Conservation (phyloP, 1,140 invertebrate species). For the Ceratina calcarata region DNA sequence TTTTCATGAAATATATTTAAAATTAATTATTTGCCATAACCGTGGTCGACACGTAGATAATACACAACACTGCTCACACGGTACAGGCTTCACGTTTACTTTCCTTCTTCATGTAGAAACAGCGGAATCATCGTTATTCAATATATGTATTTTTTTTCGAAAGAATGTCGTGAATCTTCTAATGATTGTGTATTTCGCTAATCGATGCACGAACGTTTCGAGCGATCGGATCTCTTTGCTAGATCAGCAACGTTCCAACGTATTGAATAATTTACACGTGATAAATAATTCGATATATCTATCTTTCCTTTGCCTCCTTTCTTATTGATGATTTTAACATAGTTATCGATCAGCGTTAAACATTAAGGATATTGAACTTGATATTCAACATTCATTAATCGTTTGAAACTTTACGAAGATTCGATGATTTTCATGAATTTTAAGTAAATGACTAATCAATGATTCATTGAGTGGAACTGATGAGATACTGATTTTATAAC, state of each 20-base stretch:
- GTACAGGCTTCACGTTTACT: constrained; percentile 22
- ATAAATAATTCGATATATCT: constrained; percentile 26
- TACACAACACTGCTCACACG: constrained; percentile 41
- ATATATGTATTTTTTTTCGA: background rate
- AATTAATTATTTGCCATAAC: constrained; percentile 34
- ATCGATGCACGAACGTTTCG: constrained; percentile 11
- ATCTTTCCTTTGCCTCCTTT: background rate
- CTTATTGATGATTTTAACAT: background rate
- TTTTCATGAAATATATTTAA: constrained; percentile 46
- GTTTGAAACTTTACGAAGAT: no score
- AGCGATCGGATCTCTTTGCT: constrained; percentile 18
- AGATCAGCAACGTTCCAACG: background rate
- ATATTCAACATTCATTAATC: no score
- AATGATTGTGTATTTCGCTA: background rate
- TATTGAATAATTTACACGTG: constrained; percentile 12
- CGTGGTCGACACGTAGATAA: constrained; percentile 23
- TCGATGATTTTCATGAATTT: no score
- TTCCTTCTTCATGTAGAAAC: constrained; percentile 12
- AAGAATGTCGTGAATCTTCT: background rate
- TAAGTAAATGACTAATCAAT: no score
- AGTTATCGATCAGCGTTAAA: constrained; percentile 6
- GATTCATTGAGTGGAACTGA: no score
- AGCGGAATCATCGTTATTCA: background rate
- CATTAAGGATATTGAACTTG: background rate
- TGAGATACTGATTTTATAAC: no score